These are phyloP conservation scores for Ceratotherium simum DNA, from an alignment of 2,113 vertebrate genomes.

Conservation along the genomic window DNA sequence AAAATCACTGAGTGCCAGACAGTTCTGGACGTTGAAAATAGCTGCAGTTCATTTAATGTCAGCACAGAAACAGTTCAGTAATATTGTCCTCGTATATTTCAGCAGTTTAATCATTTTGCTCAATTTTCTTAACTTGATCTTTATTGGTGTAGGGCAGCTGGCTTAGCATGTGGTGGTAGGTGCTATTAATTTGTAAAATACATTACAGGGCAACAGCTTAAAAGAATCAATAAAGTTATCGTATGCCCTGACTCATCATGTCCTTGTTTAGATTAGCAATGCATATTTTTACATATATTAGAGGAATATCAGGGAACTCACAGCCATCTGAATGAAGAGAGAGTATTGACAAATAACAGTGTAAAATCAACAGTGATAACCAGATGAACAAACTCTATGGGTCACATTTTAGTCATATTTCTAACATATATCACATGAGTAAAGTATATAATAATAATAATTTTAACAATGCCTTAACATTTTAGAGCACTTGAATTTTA, in stretches of 20 bases:
- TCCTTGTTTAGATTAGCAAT: constrained; percentile 66
- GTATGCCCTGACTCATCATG: constrained; percentile 72
- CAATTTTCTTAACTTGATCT: constrained; percentile 80
- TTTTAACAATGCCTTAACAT: background rate
- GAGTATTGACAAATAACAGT: background rate
- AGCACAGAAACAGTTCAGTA: constrained; percentile 21
- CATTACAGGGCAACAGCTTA: constrained; percentile 69
- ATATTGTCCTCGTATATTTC: constrained; percentile 67
- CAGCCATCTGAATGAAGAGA: background rate
- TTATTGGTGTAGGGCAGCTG: constrained; percentile 61
- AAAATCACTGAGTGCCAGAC: background rate
- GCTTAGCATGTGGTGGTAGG: constrained; percentile 74
- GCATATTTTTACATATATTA: constrained; percentile 79
- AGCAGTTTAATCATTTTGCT: constrained; percentile 66
- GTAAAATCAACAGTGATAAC: background rate
- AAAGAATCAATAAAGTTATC: constrained; percentile 82
- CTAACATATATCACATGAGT: background rate
- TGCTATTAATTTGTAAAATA: constrained; percentile 76
- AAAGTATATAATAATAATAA: background rate
- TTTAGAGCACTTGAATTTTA: background rate
- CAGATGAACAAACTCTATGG: background rate
- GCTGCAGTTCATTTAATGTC: background rate
- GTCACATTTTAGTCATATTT: background rate
- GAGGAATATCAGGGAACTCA: background rate
- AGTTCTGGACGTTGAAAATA: constrained; percentile 37